These are phyloP conservation scores for Melierax canorus DNA, from an alignment of 2,113 vertebrate genomes.

Conservation along the genomic window DNA sequence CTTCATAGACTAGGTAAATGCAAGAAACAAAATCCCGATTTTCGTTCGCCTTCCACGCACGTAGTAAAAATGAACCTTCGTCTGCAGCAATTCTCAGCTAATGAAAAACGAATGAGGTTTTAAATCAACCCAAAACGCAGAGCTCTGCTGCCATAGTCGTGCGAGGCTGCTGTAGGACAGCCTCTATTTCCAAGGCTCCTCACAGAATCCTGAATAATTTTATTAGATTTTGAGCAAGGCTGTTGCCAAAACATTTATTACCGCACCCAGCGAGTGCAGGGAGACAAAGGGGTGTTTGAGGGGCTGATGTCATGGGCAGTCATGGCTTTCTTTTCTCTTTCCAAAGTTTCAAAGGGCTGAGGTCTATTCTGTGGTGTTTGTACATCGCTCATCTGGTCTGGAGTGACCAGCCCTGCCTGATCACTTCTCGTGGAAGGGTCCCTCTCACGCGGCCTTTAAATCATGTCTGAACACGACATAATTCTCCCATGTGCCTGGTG, in stretches of 20 bases:
- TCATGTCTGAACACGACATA: conserved; percentile 70
- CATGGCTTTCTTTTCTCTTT: background rate
- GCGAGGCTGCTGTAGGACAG: conserved; percentile 19
- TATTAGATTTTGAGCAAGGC: conserved; percentile 34
- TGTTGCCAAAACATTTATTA: conserved; percentile 45
- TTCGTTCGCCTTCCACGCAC: conserved; percentile 9
- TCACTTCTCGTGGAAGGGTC: conserved; percentile 49
- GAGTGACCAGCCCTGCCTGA: conserved; percentile 58
- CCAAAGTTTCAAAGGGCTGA: background rate
- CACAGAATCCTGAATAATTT: conserved; percentile 30
- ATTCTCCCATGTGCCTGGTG: conserved; percentile 70
- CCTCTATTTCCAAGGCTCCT: conserved; percentile 42
- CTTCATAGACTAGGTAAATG: background rate
- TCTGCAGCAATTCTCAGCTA: conserved; percentile 64
- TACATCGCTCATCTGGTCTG: conserved; percentile 31
- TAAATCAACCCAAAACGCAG: conserved; percentile 54
- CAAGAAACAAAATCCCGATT: conserved; percentile 22
- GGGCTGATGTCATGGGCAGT: background rate
- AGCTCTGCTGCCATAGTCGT: background rate
- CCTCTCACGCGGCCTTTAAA: conserved; percentile 65
- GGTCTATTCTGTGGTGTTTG: conserved; percentile 2
- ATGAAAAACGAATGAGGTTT: conserved; percentile 67
- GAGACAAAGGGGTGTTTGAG: background rate
- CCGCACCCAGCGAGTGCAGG: accelerated
- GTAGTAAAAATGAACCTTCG: conserved; percentile 48